These are phyloP conservation scores for Cyaniris semiargus DNA, from an alignment of 2,888 invertebrate species.

Conservation along the genomic window DNA sequence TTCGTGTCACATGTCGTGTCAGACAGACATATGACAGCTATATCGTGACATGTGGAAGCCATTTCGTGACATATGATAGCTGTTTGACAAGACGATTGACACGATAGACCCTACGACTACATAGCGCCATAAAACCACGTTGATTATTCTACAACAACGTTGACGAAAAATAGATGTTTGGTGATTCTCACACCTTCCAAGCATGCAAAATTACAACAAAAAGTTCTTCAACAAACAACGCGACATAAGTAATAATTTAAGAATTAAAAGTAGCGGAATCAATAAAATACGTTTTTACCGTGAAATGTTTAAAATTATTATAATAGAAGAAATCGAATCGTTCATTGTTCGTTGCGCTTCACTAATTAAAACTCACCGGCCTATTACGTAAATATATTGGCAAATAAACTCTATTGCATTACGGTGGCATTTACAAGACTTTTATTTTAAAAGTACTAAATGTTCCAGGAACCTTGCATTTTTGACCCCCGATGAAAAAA, in stretches of 20 bases:
- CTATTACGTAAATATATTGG: neutral
- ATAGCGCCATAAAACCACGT: no score
- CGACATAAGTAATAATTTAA: neutral
- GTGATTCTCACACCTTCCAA: neutral
- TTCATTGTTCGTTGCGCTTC: conserved; percentile 26
- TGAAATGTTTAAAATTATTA: conserved; percentile 17
- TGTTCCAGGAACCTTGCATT: no score
- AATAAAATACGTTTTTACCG: neutral
- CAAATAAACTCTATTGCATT: neutral
- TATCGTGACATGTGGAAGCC: no score
- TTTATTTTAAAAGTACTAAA: no score
- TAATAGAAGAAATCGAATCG: conserved; percentile 26
- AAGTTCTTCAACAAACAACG: neutral
- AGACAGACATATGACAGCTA: no score
- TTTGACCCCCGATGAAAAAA: no score
- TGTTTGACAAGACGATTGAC: no score
- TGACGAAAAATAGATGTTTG: neutral
- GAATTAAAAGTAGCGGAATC: neutral
- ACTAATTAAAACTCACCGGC: conserved; percentile 21
- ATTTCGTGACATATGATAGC: no score
- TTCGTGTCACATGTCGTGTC: no score
- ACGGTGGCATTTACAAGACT: neutral
- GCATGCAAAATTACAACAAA: neutral
- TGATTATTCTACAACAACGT: no score
- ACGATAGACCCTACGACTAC: no score